Conservation (phyloP, 2,888 invertebrate genomes). For the Acleris emargana region DNA sequence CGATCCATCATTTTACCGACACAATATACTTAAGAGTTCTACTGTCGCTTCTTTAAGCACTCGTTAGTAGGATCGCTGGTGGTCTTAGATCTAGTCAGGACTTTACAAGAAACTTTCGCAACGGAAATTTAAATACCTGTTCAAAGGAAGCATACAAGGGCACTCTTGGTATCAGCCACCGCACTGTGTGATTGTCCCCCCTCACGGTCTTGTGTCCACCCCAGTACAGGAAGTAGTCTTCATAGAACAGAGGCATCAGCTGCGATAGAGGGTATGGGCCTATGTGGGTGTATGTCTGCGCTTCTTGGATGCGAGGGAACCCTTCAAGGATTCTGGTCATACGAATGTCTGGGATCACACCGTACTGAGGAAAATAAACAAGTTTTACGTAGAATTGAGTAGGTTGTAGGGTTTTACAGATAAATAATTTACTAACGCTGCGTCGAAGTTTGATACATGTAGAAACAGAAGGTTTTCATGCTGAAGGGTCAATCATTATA, state of each 20-base stretch:
- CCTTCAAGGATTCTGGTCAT: constrained; percentile 71
- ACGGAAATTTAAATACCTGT: constrained; percentile 71
- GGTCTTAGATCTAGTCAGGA: constrained; percentile 66
- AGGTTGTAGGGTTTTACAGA: too few species aligned
- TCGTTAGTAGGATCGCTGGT: constrained; percentile 52
- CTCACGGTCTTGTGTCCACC: constrained; percentile 77
- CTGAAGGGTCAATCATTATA: too few species aligned
- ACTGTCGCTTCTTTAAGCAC: too few species aligned
- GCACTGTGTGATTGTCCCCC: constrained; percentile 70
- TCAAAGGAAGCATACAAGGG: constrained; percentile 82
- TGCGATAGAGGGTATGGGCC: constrained; percentile 76
- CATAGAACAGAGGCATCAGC: constrained; percentile 81
- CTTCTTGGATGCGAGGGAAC: constrained; percentile 75
- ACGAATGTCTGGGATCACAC: constrained; percentile 68
- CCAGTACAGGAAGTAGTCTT: constrained; percentile 87
- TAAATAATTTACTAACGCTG: too few species aligned
- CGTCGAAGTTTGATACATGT: too few species aligned
- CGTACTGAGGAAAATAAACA: constrained; percentile 66
- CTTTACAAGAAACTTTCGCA: too few species aligned
- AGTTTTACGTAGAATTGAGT: not conserved
- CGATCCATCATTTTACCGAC: too few species aligned
- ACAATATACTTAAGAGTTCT: too few species aligned
- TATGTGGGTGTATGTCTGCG: constrained; percentile 77
- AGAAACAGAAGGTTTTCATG: too few species aligned
- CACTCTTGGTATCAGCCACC: constrained; percentile 85